phyloP scores from a whole-genome alignment of 2,113 vertebrate species.

The Chaetops frenatus region DNA sequence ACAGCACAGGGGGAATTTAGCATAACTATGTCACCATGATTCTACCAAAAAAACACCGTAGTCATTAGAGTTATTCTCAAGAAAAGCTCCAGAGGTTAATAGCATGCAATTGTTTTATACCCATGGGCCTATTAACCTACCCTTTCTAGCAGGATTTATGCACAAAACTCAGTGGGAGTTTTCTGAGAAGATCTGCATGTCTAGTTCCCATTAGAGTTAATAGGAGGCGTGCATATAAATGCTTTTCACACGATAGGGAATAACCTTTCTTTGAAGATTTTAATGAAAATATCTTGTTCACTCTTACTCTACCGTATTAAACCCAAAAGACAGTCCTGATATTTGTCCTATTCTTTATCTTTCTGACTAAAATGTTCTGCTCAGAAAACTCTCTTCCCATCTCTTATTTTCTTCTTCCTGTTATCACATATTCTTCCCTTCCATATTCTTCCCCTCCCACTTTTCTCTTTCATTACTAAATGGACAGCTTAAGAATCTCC shows the following conservation, averaged over 20 bases:
- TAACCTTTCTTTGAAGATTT: constrained; percentile 30
- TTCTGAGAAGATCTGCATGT: background rate
- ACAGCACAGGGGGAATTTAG: background rate
- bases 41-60: background rate
- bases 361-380: background rate
- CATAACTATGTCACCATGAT: background rate
- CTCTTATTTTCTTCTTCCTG: background rate
- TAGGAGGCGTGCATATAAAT: background rate
- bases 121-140: background rate
- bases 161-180: background rate
- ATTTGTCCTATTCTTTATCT: background rate
- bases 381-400: background rate
- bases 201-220: constrained; percentile 5
- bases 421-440: background rate
- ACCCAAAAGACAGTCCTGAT: background rate
- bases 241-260: background rate
- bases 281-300: background rate
- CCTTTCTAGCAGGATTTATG: background rate
- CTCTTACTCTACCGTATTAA: background rate
- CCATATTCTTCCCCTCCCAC: background rate
- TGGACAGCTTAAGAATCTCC: background rate
- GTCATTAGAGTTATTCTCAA: background rate
- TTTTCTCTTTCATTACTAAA: background rate
- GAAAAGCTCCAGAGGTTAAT: background rate
- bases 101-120: background rate